phyloP scores from a whole-genome alignment of 1,140 invertebrate species.

The Eriocheir sinensis region DNA sequence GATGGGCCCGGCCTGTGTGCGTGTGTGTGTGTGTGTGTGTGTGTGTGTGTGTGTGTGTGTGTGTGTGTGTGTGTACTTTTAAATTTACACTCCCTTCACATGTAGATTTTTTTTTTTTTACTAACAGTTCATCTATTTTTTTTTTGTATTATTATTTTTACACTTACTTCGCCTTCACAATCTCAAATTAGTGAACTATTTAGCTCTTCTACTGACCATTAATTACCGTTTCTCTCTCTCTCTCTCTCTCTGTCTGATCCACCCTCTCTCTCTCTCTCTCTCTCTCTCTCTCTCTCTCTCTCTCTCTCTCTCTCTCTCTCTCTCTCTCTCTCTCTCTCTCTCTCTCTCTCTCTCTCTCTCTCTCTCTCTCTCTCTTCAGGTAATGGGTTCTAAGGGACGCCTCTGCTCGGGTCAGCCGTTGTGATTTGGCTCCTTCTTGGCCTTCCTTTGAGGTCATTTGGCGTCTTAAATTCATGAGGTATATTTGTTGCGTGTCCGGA shows the following conservation, averaged over 20 bases:
- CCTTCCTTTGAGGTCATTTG: too few species aligned
- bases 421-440: too few species aligned
- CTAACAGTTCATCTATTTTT: background rate
- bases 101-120: background rate
- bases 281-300: background rate
- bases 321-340: background rate
- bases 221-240: background rate
- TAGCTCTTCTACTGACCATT: background rate
- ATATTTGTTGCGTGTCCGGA: too few species aligned
- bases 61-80: background rate
- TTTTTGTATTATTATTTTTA: background rate
- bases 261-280: background rate
- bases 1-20: background rate
- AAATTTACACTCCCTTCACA: background rate
- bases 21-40: conserved; percentile 14
- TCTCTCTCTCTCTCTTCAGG: background rate
- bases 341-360: conserved; percentile 4
- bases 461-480: too few species aligned
- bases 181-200: background rate
- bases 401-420: too few species aligned
- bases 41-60: conserved; percentile 14
- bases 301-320: background rate
- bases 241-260: too few species aligned
- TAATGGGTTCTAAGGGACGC: too few species aligned
- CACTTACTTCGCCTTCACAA: background rate